A percentile compares a stretch with the other conserved stretches of the same genome.
Evolutionary conservation across 2,113 vertebrate genomes (phyloP).

Genomic region (Xerus inauris): DNA sequence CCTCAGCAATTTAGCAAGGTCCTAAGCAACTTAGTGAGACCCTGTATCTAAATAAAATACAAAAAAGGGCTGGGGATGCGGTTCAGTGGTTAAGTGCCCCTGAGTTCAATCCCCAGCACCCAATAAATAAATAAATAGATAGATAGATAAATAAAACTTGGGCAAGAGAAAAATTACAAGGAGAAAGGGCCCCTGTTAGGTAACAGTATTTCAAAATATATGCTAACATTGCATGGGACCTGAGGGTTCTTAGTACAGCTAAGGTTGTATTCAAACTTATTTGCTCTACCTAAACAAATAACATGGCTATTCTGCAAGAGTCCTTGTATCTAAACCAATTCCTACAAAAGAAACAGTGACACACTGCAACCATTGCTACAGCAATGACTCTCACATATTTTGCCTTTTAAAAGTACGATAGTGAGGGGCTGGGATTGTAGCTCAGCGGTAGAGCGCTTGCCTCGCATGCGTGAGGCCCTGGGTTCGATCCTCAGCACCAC

Average conservation of each 20-base stretch:
- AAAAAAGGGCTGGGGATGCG: no score
- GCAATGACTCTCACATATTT: neutral
- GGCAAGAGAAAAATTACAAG: neutral
- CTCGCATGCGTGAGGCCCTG: no score
- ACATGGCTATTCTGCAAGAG: neutral
- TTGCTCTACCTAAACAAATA: neutral
- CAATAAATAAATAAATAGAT: no score
- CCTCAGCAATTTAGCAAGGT: no score
- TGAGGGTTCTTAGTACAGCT: neutral
- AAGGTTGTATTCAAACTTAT: neutral
- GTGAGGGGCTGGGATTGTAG: no score
- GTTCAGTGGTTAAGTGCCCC: no score
- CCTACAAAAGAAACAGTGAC: neutral
- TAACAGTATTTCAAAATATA: neutral
- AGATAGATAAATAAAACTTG: neutral
- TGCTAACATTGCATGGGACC: neutral
- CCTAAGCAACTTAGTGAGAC: no score
- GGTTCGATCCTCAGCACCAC: no score
- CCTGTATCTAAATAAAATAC: no score
- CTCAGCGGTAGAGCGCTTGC: no score
- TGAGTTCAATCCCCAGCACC: no score
- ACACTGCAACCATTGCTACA: neutral
- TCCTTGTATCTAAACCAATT: neutral
- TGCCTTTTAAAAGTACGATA: constrained; percentile 53
- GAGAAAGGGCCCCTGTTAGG: neutral